Percentiles rank a stretch among this genome's conserved stretches.
Evolutionary conservation across 2,888 invertebrate species (phyloP).

Genomic region (Dromius quadrimaculatus): DNA sequence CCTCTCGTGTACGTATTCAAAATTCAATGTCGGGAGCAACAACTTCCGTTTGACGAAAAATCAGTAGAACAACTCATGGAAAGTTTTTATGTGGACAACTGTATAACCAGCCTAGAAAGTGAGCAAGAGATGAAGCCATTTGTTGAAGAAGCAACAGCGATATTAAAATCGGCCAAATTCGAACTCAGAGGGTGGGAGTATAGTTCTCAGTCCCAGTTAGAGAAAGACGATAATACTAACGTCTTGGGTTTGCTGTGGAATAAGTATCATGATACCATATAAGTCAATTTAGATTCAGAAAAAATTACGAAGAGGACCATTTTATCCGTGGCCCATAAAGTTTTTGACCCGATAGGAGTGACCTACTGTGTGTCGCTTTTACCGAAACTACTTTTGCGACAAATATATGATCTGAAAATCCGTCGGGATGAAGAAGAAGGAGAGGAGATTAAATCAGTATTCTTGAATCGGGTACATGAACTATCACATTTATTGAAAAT

Average conservation of each 20-base stretch:
- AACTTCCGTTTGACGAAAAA: too few species aligned
- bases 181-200: background rate
- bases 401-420: conserved; percentile 47
- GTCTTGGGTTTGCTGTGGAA: background rate
- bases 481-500: background rate
- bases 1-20: too few species aligned
- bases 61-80: background rate
- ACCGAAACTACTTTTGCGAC: conserved; percentile 56
- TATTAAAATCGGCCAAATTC: background rate
- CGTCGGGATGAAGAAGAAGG: conserved; percentile 29
- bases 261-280: background rate
- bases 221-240: background rate
- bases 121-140: background rate
- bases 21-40: too few species aligned
- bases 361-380: conserved; percentile 53
- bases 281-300: background rate
- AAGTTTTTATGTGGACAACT: conserved; percentile 8
- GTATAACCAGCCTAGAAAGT: background rate
- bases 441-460: conserved; percentile 52
- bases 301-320: conserved; percentile 1
- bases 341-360: conserved; percentile 57
- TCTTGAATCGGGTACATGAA: conserved; percentile 51
- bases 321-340: conserved; percentile 49
- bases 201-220: background rate
- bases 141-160: background rate